Conservation (phyloP, 2,797 vertebrate genomes). For the Iguana delicatissima region DNA sequence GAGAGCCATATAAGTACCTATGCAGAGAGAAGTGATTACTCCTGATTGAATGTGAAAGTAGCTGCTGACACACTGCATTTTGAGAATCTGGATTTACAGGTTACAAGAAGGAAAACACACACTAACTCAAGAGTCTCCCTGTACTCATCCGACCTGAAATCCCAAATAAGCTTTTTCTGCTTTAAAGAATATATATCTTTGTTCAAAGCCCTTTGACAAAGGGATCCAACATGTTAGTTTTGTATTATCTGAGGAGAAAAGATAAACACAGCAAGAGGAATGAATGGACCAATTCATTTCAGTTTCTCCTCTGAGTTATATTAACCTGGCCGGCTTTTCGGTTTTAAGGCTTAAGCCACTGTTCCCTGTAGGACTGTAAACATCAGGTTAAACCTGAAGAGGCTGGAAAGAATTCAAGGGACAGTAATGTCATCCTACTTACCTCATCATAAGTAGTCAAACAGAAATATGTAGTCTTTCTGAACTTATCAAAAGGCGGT, state of each 20-base stretch:
- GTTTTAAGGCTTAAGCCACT: neutral
- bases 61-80: neutral
- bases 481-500: rapidly evolving
- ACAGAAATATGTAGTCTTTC: rapidly evolving
- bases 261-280: neutral
- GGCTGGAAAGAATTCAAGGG: neutral
- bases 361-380: constrained; percentile 21
- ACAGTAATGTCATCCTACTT: neutral
- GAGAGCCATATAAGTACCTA: constrained; percentile 16
- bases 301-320: constrained; percentile 16
- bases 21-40: constrained; percentile 46
- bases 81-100: constrained; percentile 43
- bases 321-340: rapidly evolving
- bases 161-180: rapidly evolving
- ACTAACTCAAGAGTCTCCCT: constrained; percentile 12
- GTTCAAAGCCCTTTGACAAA: constrained; percentile 45
- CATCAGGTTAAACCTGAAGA: constrained; percentile 1
- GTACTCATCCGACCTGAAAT: neutral
- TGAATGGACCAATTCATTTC: constrained; percentile 24
- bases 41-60: constrained; percentile 28
- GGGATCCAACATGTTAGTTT: neutral
- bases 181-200: constrained; percentile 1
- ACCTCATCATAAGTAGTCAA: rapidly evolving
- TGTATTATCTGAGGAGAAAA: neutral
- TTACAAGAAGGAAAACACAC: constrained; percentile 31